These are phyloP conservation scores for Perccottus glenii DNA, from an alignment of 2,113 vertebrate species.

Conservation along the genomic window DNA sequence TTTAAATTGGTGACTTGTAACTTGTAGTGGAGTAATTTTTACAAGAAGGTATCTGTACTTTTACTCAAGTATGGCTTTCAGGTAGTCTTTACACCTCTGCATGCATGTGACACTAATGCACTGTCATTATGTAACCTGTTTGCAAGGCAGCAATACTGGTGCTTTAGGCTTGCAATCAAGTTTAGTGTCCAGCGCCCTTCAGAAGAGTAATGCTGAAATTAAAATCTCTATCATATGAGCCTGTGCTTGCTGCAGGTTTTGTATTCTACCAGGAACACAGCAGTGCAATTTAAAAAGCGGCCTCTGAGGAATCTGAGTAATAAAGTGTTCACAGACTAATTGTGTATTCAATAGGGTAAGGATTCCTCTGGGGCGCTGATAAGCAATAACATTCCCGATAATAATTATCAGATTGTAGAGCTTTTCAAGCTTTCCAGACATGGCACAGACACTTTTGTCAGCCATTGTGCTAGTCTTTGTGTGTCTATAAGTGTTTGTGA, in stretches of 20 bases:
- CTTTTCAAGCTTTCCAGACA: conserved; percentile 18
- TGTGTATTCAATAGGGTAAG: conserved; percentile 47
- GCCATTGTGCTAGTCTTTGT: conserved; percentile 9
- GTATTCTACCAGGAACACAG: conserved; percentile 15
- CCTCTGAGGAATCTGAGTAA: conserved; percentile 28
- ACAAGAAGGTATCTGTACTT: no score
- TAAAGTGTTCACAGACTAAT: conserved; percentile 61
- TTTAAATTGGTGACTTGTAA: no score
- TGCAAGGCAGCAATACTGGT: background rate
- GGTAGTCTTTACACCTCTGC: no score
- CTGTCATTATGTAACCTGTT: conserved; percentile 50
- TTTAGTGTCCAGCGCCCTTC: background rate
- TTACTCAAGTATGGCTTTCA: no score
- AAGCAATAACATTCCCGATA: conserved; percentile 52
- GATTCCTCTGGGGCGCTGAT: conserved; percentile 47
- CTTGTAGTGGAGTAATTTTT: no score
- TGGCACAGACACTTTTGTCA: conserved; percentile 17
- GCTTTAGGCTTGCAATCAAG: no score
- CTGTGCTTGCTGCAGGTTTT: conserved; percentile 9
- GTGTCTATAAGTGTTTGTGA: background rate
- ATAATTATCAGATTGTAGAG: conserved; percentile 36
- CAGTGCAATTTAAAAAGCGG: conserved; percentile 41
- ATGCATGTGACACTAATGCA: conserved; percentile 48
- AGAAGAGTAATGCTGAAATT: conserved; percentile 13
- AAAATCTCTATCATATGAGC: conserved; percentile 17